phyloP scores from a whole-genome alignment of 2,888 invertebrate species.

The Microchrysa polita region DNA sequence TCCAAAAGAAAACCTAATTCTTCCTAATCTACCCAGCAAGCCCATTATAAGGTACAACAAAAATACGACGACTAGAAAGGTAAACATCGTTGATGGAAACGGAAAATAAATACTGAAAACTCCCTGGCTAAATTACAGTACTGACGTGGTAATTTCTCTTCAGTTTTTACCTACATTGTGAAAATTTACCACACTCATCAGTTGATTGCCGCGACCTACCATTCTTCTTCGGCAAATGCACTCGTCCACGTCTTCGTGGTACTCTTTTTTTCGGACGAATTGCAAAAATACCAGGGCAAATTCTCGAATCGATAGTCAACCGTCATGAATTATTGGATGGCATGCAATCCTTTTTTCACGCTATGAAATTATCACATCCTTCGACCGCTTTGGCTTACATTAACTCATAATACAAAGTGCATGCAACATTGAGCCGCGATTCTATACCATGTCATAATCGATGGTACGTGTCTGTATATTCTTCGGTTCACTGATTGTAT shows the following conservation, averaged over 20 bases:
- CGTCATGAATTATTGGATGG: constrained; percentile 43
- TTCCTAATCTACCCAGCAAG: too few relatives aligned
- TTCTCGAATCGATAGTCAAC: constrained; percentile 30
- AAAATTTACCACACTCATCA: neutral
- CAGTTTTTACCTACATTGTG: constrained; percentile 1
- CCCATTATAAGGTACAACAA: too few relatives aligned
- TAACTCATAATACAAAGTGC: neutral
- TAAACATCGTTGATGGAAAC: constrained; percentile 5
- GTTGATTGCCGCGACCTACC: neutral
- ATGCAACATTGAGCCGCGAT: constrained; percentile 9
- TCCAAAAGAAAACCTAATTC: too few relatives aligned
- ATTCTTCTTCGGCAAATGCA: constrained; percentile 33
- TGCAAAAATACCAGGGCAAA: constrained; percentile 39
- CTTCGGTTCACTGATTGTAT: neutral
- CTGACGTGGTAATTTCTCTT: constrained; percentile 12
- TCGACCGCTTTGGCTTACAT: constrained; percentile 37
- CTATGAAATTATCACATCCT: constrained; percentile 46
- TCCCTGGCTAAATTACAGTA: constrained; percentile 22
- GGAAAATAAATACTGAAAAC: neutral
- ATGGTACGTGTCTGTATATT: constrained; percentile 27
- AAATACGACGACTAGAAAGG: constrained; percentile 9
- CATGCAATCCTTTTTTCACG: constrained; percentile 45
- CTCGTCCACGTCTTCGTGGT: neutral
- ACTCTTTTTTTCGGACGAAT: too few relatives aligned
- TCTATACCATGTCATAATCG: constrained; percentile 41